These are phyloP conservation scores for Brachirus orientalis DNA, from an alignment of 2,113 vertebrate species.

Conservation along the genomic window DNA sequence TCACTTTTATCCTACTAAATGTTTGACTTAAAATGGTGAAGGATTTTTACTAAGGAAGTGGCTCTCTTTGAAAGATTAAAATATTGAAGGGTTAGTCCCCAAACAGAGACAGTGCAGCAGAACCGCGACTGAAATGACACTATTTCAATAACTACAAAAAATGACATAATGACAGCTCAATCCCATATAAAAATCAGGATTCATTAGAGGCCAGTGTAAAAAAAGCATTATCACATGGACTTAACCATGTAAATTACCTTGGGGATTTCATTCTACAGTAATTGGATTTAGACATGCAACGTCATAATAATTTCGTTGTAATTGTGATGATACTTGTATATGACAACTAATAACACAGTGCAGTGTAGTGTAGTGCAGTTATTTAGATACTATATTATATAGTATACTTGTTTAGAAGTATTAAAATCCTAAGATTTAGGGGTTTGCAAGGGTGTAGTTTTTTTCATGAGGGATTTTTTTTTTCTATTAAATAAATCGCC, in stretches of 20 bases:
- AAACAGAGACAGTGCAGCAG: constrained; percentile 42
- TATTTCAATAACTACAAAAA: constrained; percentile 26
- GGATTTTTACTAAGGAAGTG: constrained; percentile 58
- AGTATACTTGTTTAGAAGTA: too few species aligned
- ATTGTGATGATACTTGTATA: constrained; percentile 4
- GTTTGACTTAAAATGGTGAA: constrained; percentile 70
- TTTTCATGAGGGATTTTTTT: too few species aligned
- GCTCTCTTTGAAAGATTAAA: constrained; percentile 71
- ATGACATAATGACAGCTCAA: constrained; percentile 20
- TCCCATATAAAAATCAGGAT: constrained; percentile 21
- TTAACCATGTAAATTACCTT: constrained; percentile 34
- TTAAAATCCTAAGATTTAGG: too few species aligned
- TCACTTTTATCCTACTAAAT: constrained; percentile 57
- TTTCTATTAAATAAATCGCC: too few species aligned
- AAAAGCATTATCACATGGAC: constrained; percentile 18
- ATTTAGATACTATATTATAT: too few species aligned
- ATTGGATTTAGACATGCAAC: constrained; percentile 39
- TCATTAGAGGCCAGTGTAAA: constrained; percentile 32
- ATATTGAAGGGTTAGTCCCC: constrained; percentile 59
- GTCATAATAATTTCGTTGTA: constrained; percentile 24
- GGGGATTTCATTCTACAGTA: constrained; percentile 35
- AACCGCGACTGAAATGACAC: constrained; percentile 33
- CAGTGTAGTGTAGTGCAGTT: too few species aligned
- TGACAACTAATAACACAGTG: not conserved
- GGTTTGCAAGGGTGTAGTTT: too few species aligned